Base-by-base conservation (phyloP, 1,140 invertebrate genomes). In the Anastrepha ludens region DNA sequence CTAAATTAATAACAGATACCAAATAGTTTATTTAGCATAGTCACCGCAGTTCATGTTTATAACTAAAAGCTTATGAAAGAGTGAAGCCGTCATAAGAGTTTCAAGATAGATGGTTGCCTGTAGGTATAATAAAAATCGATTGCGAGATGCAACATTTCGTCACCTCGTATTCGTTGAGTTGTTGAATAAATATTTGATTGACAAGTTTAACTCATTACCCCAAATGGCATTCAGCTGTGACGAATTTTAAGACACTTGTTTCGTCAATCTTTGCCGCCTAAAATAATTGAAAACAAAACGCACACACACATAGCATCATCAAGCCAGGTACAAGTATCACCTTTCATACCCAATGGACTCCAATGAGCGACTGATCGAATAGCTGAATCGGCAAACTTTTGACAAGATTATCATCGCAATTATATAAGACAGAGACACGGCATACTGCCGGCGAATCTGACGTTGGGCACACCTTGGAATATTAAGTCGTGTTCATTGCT, bases 381-480 rank as follows among this genome's bases (percentile, higher is more conserved):
- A 5, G 67, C 13, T 47, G 39, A 39, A 74, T 9, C 41, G 67
- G 39, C 17, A 44, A 74, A 44, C 41, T 15, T 44, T 74, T 74
- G 41, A 44, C 67, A 74, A 13, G 13, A 47, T 9, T 41, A 74
- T 7, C 15, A 47, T 55, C 50, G 11, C 11, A 1, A 55, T 55
- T 11, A 11, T 11, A 6, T 55, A 55, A 55, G 50, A 55, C 11
- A 29, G 29, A 29, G 29, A 39, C 65, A 67, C 39, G 20, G 29
- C 64, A 74, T 47, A 74, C 44, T 6, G 50, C 50, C 50, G 50
- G 11, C 50, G 50, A 55, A 8, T 8, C 50, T 55, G 6, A 55
- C 6, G 70, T 4, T 47, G 13, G 74, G 44, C 74, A 81, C 74
- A 81, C 74, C 74, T 81, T 81, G n/a, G 47, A 29, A 81, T 13